These are phyloP conservation scores for Kryptolebias ocellatus DNA, from an alignment of 2,797 vertebrate genomes.

Conservation along the genomic window DNA sequence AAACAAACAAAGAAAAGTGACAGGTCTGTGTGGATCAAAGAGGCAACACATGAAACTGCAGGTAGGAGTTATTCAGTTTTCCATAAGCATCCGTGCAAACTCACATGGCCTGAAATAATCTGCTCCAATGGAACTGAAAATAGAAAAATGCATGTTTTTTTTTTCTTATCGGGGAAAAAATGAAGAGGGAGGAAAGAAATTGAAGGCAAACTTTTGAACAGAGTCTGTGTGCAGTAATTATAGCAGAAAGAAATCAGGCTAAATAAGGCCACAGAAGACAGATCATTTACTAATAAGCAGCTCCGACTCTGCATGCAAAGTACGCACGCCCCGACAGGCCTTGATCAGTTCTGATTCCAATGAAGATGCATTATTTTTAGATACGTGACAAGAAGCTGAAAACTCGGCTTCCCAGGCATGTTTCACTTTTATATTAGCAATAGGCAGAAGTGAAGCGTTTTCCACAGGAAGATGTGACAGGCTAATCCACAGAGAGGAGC, in stretches of 20 bases:
- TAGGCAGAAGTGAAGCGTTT: slow-evolving; percentile 41
- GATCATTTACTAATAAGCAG: slow-evolving; percentile 39
- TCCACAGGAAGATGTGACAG: slow-evolving; percentile 67
- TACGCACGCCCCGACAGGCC: slow-evolving; percentile 38
- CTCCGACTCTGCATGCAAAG: background rate
- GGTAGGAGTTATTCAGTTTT: slow-evolving; percentile 30
- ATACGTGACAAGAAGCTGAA: slow-evolving; percentile 50
- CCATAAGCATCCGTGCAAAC: slow-evolving; percentile 31
- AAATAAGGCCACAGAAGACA: slow-evolving; percentile 31
- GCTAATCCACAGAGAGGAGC: slow-evolving; percentile 61
- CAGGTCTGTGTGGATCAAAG: slow-evolving; percentile 39
- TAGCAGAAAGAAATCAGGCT: slow-evolving; percentile 15
- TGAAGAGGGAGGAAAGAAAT: background rate
- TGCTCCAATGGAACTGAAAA: slow-evolving; percentile 47
- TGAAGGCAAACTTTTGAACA: background rate
- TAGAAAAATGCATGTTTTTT: slow-evolving; percentile 27
- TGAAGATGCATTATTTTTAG: slow-evolving; percentile 65
- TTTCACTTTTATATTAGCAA: slow-evolving; percentile 59
- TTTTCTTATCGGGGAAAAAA: slow-evolving; percentile 11
- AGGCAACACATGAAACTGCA: slow-evolving; percentile 23
- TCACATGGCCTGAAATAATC: slow-evolving; percentile 48
- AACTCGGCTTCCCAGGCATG: slow-evolving; percentile 34
- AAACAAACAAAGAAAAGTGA: slow-evolving; percentile 40
- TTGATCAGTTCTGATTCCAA: slow-evolving; percentile 54
- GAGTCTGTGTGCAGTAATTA: slow-evolving; percentile 1